Conservation (phyloP, 2,113 vertebrate genomes). For the Xyliphius kryptos region DNA sequence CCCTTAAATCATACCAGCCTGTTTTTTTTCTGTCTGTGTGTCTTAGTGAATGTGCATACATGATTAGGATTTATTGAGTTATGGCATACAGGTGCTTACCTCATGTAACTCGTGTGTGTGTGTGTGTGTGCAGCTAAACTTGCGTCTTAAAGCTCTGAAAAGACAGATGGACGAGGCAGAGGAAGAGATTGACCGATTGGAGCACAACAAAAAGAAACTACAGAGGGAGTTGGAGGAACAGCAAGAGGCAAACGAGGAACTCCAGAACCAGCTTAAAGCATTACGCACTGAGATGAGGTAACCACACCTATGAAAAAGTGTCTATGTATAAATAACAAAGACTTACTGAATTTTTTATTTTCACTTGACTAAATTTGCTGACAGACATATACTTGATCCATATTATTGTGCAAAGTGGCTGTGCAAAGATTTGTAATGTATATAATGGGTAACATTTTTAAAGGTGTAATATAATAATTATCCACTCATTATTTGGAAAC, state of each 20-base stretch:
- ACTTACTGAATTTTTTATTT: too few relatives aligned
- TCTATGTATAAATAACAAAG: too few relatives aligned
- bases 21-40: too few relatives aligned
- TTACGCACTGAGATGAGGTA: slow-evolving; percentile 83
- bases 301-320: too few relatives aligned
- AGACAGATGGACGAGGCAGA: slow-evolving; percentile 92
- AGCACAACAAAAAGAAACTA: slow-evolving; percentile 86
- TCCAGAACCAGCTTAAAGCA: slow-evolving; percentile 81
- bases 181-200: slow-evolving; percentile 91
- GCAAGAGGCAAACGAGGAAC: slow-evolving; percentile 82
- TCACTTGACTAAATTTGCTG: too few relatives aligned
- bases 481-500: too few relatives aligned
- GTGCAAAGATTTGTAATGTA: too few relatives aligned
- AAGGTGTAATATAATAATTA: too few relatives aligned
- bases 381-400: too few relatives aligned
- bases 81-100: not conserved
- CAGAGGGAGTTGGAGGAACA: slow-evolving; percentile 95
- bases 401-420: too few relatives aligned
- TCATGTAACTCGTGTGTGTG: not conserved
- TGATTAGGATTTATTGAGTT: not conserved
- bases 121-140: slow-evolving; percentile 70
- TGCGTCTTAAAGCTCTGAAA: slow-evolving; percentile 92
- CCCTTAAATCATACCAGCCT: too few relatives aligned
- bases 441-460: too few relatives aligned
- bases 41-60: not conserved